These are phyloP conservation scores for Holotrichia oblita DNA, from an alignment of 1,140 invertebrate genomes.

Conservation along the genomic window DNA sequence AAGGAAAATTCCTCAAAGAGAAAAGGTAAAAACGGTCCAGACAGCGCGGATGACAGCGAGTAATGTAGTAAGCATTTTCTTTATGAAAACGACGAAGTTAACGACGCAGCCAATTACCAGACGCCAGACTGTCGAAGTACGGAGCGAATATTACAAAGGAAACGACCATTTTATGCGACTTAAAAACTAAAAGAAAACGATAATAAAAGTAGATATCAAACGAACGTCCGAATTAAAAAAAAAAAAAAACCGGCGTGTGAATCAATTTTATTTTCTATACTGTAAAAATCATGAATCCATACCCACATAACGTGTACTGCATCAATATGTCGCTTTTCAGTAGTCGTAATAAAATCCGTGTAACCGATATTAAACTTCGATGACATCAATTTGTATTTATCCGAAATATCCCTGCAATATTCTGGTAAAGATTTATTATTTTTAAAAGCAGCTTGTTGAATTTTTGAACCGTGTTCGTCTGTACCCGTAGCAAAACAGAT, in stretches of 20 bases:
- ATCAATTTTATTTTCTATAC: too few relatives aligned
- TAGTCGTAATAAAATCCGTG: slow-evolving; percentile 88
- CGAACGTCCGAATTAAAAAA: neutral
- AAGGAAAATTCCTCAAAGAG: slow-evolving; percentile 6
- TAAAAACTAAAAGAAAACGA: neutral
- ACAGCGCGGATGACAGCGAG: neutral
- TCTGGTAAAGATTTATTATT: slow-evolving; percentile 64
- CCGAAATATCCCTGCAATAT: slow-evolving; percentile 81
- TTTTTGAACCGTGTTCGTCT: slow-evolving; percentile 98
- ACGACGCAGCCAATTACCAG: neutral
- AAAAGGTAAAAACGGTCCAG: neutral
- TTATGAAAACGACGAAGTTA: neutral
- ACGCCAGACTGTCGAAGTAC: neutral
- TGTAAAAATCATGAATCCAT: too few relatives aligned
- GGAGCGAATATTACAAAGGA: neutral
- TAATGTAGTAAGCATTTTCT: neutral
- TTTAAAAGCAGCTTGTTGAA: slow-evolving; percentile 80
- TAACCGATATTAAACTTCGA: slow-evolving; percentile 72
- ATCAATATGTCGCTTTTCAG: slow-evolving; percentile 77
- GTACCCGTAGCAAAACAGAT: slow-evolving; percentile 89
- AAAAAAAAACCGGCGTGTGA: too few relatives aligned
- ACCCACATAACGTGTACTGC: slow-evolving; percentile 92
- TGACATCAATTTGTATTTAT: slow-evolving; percentile 78
- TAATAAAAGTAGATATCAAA: neutral
- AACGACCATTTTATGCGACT: neutral